Evolutionary conservation across 92 coral and sea anemone species (phyloP).

Genomic region (Metridium senile): DNA sequence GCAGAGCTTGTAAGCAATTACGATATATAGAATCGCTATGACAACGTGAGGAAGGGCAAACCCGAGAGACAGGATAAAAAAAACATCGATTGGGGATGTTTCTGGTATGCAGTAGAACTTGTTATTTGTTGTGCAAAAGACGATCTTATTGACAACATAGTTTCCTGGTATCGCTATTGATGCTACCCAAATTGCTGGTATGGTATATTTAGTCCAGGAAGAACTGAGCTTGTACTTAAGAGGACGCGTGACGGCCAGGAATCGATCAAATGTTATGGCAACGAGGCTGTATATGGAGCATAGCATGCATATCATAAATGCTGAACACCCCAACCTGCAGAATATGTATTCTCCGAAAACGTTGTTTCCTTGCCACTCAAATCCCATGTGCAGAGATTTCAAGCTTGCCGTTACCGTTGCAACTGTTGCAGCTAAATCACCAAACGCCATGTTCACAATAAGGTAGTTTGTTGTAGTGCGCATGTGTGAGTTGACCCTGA

Average conservation of each 20-base stretch:
- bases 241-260: slow-evolving; percentile 42
- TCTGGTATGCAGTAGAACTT: not conserved
- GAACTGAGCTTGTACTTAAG: slow-evolving; percentile 9
- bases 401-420: no score
- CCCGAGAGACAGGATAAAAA: not conserved
- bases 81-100: not conserved
- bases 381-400: no score
- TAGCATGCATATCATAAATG: not conserved
- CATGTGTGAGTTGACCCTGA: slow-evolving; percentile 33
- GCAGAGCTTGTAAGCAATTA: slow-evolving; percentile 35
- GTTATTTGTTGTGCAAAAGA: not conserved
- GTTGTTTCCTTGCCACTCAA: not conserved
- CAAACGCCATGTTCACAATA: slow-evolving; percentile 48
- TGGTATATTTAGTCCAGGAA: slow-evolving; percentile 18
- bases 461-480: slow-evolving; percentile 28
- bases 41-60: slow-evolving; percentile 25
- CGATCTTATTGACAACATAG: not conserved
- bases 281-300: slow-evolving; percentile 36
- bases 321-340: not conserved
- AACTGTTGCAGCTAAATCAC: slow-evolving; percentile 19
- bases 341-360: not conserved
- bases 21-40: slow-evolving; percentile 25
- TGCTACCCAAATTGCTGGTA: slow-evolving; percentile 19
- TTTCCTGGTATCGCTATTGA: not conserved
- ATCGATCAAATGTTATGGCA: slow-evolving; percentile 41